Percentiles rank a stretch among this genome's conserved stretches.
These are phyloP conservation scores for Helogale parvula DNA, from an alignment of 2,113 vertebrate genomes.

Conservation along the genomic window DNA sequence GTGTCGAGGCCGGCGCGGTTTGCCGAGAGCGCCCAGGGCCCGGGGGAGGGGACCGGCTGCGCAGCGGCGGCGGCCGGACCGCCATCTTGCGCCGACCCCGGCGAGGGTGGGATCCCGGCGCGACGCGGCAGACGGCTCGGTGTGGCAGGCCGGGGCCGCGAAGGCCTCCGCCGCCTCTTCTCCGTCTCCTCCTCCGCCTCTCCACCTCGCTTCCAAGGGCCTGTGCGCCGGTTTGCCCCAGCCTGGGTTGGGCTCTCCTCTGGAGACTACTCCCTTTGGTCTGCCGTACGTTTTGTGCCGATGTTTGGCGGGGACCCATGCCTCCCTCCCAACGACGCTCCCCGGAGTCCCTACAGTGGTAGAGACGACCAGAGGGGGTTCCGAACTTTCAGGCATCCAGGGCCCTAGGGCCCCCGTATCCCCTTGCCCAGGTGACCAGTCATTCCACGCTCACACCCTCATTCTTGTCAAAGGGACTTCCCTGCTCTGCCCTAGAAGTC, in stretches of 20 bases:
- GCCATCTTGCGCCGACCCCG: constrained; percentile 68
- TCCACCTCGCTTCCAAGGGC: neutral
- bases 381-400: neutral
- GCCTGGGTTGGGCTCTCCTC: neutral
- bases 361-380: neutral
- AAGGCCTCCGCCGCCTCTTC: neutral
- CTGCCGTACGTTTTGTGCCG: neutral
- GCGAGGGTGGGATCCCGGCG: constrained; percentile 45
- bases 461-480: neutral
- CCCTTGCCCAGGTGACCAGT: neutral
- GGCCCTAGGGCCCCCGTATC: neutral
- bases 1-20: constrained; percentile 62
- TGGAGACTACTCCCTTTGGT: neutral
- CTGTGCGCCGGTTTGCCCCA: neutral
- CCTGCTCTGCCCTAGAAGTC: neutral
- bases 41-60: constrained; percentile 50
- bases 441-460: neutral
- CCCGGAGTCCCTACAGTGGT: neutral
- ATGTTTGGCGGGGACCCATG: neutral
- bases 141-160: neutral
- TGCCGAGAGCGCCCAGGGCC: constrained; percentile 50
- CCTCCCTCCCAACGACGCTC: neutral
- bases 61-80: constrained; percentile 45
- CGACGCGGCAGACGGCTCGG: neutral
- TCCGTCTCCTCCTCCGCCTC: neutral